A percentile compares a stretch with the other conserved stretches of the same genome.
These are phyloP conservation scores for Bovichtus diacanthus DNA, from an alignment of 2,797 vertebrate species.

Conservation along the genomic window DNA sequence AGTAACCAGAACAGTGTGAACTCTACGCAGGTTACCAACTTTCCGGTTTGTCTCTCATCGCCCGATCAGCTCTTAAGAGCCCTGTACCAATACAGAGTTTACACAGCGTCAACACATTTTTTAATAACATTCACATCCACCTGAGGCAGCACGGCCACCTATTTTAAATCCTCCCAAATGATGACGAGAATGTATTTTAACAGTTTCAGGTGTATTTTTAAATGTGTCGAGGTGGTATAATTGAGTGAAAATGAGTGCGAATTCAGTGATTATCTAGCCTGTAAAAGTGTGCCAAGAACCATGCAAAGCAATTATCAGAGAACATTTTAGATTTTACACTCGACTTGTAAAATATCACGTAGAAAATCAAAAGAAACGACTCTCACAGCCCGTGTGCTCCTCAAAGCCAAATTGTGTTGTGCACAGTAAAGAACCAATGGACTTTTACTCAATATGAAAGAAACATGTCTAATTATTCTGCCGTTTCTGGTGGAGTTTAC, in stretches of 20 bases:
- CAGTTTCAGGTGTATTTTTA: not conserved
- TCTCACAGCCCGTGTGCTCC: not conserved
- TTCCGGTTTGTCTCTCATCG: slow-evolving; percentile 15
- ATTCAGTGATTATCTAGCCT: not conserved
- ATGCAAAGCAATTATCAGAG: not conserved
- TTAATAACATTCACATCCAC: not conserved
- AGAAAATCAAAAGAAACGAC: not conserved
- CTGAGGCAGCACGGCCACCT: not conserved
- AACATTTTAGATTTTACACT: not conserved
- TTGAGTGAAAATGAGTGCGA: not conserved
- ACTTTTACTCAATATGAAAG: no score
- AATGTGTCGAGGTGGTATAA: not conserved
- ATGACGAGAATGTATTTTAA: slow-evolving; percentile 34
- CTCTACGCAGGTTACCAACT: not conserved
- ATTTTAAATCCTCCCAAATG: not conserved
- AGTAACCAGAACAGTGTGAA: slow-evolving; percentile 18
- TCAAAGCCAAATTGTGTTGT: no score
- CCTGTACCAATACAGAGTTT: slow-evolving; percentile 3
- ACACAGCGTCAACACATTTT: not conserved
- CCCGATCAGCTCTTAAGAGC: not conserved
- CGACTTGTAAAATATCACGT: not conserved
- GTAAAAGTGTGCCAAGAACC: not conserved
- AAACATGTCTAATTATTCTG: not conserved
- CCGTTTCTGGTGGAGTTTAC: slow-evolving; percentile 44
- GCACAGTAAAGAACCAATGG: no score